phyloP scores from a whole-genome alignment of 2,113 vertebrate species.

The Bettongia penicillata region DNA sequence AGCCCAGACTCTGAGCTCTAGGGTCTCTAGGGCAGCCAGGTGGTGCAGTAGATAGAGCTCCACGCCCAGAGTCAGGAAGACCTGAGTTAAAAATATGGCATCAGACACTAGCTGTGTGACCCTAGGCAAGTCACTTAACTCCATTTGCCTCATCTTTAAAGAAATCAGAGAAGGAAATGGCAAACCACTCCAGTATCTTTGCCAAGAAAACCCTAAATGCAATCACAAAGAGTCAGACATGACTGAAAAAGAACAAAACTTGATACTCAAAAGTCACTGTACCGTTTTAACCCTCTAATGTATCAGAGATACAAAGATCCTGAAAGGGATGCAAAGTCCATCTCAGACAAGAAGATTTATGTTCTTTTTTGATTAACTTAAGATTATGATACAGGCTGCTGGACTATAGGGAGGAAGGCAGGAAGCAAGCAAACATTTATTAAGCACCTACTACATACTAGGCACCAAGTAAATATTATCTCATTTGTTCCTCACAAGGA shows the following conservation, averaged over 20 bases:
- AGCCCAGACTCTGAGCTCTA: too few relatives aligned
- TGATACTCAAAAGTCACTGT: background rate
- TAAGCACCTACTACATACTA: background rate
- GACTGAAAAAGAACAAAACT: background rate
- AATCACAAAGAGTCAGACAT: background rate
- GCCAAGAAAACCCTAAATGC: too few relatives aligned
- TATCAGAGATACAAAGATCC: background rate
- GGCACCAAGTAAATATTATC: background rate
- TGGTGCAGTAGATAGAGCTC: too few relatives aligned
- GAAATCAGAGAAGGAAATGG: too few relatives aligned
- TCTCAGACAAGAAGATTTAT: background rate
- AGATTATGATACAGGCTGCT: background rate
- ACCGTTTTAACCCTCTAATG: background rate
- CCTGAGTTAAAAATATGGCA: too few relatives aligned
- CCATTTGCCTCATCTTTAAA: too few relatives aligned
- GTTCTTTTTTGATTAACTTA: background rate
- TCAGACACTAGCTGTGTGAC: too few relatives aligned
- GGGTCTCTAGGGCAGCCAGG: too few relatives aligned
- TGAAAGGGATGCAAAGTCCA: background rate
- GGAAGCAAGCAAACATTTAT: background rate
- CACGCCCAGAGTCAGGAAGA: too few relatives aligned
- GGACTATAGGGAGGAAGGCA: background rate
- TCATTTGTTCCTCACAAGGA: background rate
- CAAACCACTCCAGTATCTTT: too few relatives aligned
- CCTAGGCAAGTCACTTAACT: too few relatives aligned